These are phyloP conservation scores for Sciurus niger DNA, from an alignment of 2,113 vertebrate genomes.

Conservation along the genomic window DNA sequence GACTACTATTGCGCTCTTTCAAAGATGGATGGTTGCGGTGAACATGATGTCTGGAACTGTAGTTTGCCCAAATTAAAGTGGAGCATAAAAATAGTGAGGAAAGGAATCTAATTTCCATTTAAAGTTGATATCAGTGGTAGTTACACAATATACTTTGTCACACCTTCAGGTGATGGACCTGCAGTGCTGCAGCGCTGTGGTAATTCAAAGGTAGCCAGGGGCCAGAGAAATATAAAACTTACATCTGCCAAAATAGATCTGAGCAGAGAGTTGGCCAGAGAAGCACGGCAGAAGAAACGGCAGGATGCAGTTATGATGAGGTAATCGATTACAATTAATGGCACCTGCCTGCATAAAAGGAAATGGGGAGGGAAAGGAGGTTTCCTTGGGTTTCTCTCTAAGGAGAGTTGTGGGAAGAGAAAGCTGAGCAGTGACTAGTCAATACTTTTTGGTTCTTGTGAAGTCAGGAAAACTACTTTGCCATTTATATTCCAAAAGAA, in stretches of 20 bases:
- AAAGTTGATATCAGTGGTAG: conserved; percentile 27
- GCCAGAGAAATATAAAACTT: conserved; percentile 72
- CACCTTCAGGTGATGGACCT: conserved; percentile 45
- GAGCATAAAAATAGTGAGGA: conserved; percentile 36
- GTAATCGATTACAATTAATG: conserved; percentile 23
- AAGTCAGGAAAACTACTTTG: conserved; percentile 42
- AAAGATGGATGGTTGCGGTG: conserved; percentile 3
- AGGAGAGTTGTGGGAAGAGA: background rate
- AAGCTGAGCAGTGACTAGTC: background rate
- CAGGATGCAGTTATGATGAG: background rate
- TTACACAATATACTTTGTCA: conserved; percentile 42
- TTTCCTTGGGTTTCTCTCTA: background rate
- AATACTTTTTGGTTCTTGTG: background rate
- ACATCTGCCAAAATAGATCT: conserved; percentile 56
- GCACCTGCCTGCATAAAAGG: conserved; percentile 36
- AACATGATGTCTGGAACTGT: conserved; percentile 48
- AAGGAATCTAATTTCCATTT: conserved; percentile 74
- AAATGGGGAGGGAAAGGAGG: background rate
- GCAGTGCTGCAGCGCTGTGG: background rate
- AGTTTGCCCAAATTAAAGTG: conserved; percentile 64
- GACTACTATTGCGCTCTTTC: background rate
- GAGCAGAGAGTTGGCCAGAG: conserved; percentile 56
- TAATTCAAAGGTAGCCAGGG: conserved; percentile 73
- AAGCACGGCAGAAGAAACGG: conserved; percentile 33
- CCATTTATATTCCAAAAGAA: conserved; percentile 38